Percentiles rank a stretch among this genome's conserved stretches.
Evolutionary conservation across 2,888 invertebrate genomes (phyloP).

Genomic region (Acholoe squamosa): DNA sequence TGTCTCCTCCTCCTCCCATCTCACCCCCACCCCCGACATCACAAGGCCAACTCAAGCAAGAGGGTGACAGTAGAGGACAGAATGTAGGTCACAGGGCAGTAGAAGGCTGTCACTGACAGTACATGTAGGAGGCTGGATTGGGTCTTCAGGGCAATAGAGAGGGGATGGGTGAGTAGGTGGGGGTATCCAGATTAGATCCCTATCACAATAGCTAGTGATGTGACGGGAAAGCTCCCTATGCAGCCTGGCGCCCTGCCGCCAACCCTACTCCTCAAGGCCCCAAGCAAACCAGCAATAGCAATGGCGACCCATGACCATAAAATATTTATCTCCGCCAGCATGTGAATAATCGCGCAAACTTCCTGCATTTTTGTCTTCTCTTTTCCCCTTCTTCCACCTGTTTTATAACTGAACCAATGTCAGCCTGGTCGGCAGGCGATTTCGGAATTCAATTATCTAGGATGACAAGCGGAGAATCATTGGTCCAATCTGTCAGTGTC

Average conservation of each 20-base stretch:
- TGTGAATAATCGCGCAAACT: conserved; percentile 3
- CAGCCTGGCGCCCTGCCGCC: too few species aligned
- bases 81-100: too few species aligned
- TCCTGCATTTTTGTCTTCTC: neutral
- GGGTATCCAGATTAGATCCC: neutral
- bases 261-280: too few species aligned
- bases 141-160: too few species aligned
- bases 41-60: too few species aligned
- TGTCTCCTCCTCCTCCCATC: too few species aligned
- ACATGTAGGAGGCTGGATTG: too few species aligned
- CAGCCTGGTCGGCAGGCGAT: neutral
- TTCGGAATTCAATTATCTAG: conserved; percentile 27
- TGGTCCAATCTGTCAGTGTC: neutral
- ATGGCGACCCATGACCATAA: neutral
- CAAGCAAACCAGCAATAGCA: too few species aligned
- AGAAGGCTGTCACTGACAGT: too few species aligned
- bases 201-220: neutral
- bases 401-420: conserved; percentile 27
- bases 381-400: neutral
- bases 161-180: too few species aligned
- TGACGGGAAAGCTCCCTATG: neutral
- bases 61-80: too few species aligned
- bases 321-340: neutral
- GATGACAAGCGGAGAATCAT: neutral
- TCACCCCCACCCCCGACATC: too few species aligned